These are phyloP conservation scores for Eubasilissa splendida DNA, from an alignment of 2,888 invertebrate genomes.

Conservation along the genomic window DNA sequence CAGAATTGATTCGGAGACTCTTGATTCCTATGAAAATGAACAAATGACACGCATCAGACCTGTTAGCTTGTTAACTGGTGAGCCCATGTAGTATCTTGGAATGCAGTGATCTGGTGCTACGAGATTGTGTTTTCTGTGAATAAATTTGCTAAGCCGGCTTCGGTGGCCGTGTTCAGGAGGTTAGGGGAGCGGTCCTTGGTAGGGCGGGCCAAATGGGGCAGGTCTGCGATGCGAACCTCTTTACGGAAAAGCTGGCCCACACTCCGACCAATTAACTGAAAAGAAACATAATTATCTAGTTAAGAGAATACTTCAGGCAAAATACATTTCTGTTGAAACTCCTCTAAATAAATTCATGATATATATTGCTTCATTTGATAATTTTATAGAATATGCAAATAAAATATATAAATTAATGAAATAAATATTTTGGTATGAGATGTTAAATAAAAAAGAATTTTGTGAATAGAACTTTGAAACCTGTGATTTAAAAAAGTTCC, in stretches of 20 bases:
- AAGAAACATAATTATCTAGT: constrained; percentile 55
- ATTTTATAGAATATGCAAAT: too few species aligned
- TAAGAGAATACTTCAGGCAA: too few species aligned
- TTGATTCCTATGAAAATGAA: not conserved
- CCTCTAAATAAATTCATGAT: too few species aligned
- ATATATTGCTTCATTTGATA: too few species aligned
- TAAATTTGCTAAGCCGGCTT: constrained; percentile 65
- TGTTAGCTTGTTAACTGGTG: too few species aligned
- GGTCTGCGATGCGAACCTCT: constrained; percentile 87
- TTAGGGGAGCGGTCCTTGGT: constrained; percentile 65
- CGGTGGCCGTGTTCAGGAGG: constrained; percentile 65
- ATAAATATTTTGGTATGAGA: too few species aligned
- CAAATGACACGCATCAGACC: constrained; percentile 1
- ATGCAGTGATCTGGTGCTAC: constrained; percentile 34
- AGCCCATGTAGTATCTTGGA: not conserved
- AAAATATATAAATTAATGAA: too few species aligned
- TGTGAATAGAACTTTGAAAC: too few species aligned
- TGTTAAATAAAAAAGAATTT: too few species aligned
- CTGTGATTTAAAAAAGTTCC: too few species aligned
- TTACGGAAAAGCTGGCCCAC: constrained; percentile 91
- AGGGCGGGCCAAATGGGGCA: constrained; percentile 77
- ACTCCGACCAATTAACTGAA: constrained; percentile 86
- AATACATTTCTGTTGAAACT: too few species aligned
- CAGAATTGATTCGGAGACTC: not conserved
- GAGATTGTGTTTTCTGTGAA: constrained; percentile 62